These are phyloP conservation scores for Nerophis ophidion DNA, from an alignment of 2,113 vertebrate genomes.

Conservation along the genomic window DNA sequence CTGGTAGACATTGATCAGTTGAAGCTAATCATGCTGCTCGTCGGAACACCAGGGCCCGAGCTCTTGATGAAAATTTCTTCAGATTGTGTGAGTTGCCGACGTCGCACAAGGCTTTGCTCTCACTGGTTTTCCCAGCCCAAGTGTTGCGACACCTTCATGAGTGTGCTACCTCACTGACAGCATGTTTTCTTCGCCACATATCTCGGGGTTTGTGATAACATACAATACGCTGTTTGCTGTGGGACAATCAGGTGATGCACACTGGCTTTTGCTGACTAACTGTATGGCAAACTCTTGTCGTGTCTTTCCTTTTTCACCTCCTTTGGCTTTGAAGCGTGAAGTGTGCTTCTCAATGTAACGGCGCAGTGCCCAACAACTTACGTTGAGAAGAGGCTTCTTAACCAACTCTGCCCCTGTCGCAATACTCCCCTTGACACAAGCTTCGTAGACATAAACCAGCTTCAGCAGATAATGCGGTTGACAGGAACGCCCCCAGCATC, in stretches of 20 bases:
- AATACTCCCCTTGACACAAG: constrained; percentile 93
- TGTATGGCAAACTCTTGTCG: constrained; percentile 9
- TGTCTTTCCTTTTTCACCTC: constrained; percentile 17
- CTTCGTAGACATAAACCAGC: constrained; percentile 99
- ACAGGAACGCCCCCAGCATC: constrained; percentile 96
- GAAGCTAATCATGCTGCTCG: constrained; percentile 99
- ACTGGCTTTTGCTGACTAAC: not conserved
- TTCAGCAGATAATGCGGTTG: constrained; percentile 99
- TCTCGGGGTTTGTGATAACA: constrained; percentile 15
- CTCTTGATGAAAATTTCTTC: constrained; percentile 99
- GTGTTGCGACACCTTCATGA: constrained; percentile 16
- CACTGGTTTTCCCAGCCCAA: constrained; percentile 20
- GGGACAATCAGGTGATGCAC: constrained; percentile 13
- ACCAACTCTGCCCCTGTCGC: constrained; percentile 63
- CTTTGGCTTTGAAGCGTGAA: constrained; percentile 24
- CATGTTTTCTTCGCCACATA: constrained; percentile 47
- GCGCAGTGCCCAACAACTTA: not conserved
- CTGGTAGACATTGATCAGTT: constrained; percentile 99
- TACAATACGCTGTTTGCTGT: constrained; percentile 8
- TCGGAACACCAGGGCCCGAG: constrained; percentile 96
- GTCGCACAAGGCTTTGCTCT: constrained; percentile 64
- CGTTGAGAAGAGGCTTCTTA: constrained; percentile 45
- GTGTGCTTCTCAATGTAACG: constrained; percentile 32
- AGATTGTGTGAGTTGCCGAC: constrained; percentile 93
- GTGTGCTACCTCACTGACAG: constrained; percentile 33